Evolutionary conservation across 2,113 vertebrate species (phyloP), one percentile per base, ranked within the genome.

Genomic region (Barnardius zonarius): DNA sequence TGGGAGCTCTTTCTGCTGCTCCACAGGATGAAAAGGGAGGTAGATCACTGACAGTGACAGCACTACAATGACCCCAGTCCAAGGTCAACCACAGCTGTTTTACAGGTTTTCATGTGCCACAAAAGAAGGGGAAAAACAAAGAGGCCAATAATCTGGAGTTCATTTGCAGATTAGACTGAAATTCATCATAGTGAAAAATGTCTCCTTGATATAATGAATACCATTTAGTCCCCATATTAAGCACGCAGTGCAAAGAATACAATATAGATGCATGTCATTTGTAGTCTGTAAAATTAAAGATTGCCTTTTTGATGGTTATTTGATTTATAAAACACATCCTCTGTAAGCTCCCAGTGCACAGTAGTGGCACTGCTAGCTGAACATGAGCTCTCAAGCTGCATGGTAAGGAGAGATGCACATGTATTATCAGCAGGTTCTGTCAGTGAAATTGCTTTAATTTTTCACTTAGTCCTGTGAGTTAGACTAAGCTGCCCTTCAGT

Each of bases 311-410:
- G 33, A 19, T 83, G 22, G 44, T 54, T 3, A 77, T 76, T 79
- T 91, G 17, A 35, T 73, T 62, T 75, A 52, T 73, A 43, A 62
- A 88, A 39, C 9, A 48, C 17, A 57, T 37, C 37, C 33, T 74
- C 13, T 52, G 16, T 20, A 87, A 70, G 39, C 20, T 84, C 9
- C 30, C 54, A 49, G 13, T 67, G 67, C 67, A 62, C 18, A 83
- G 49, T 19, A 41, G n/a, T 39, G 74, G 37, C 43, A 51, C 8
- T 62, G 27, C 20, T 67, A 46, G 18, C 49, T 80, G 68, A 87
- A 35, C 7, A 17, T 2, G 6, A 88, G 33, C 63, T 59, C 72
- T 69, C 0, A 0, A 86, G 55, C 24, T 67, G 31, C 0, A 0
- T 48, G 31, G 46, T 48, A 67, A 77, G 75, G 28, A 63, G 35